A percentile compares a stretch with the other conserved stretches of the same genome.
phyloP scores from a whole-genome alignment of 2,888 invertebrate species.

The Venusia cambrica region DNA sequence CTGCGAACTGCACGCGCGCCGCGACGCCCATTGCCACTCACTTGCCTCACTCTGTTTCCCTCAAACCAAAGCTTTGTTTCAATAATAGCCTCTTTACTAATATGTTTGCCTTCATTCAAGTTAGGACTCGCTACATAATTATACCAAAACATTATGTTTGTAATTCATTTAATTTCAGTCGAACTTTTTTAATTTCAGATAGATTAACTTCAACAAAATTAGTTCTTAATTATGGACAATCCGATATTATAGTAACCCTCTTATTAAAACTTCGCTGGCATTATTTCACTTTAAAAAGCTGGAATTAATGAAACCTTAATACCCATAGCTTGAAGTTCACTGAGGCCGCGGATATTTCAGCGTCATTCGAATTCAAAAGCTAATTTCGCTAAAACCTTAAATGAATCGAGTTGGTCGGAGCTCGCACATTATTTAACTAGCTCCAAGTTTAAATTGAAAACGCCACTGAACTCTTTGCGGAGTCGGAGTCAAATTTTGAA shows the following conservation, averaged over 20 bases:
- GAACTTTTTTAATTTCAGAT: too few relatives aligned
- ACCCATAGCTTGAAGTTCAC: slow-evolving; percentile 47
- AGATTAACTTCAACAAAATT: slow-evolving; percentile 3
- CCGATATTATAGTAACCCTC: slow-evolving; percentile 23
- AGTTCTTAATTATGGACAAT: slow-evolving; percentile 19
- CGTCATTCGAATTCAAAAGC: slow-evolving; percentile 75
- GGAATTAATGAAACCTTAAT: slow-evolving; percentile 50
- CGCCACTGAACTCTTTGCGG: slow-evolving; percentile 76
- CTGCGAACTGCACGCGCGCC: slow-evolving; percentile 65
- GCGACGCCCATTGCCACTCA: slow-evolving; percentile 52
- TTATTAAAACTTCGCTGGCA: slow-evolving; percentile 25
- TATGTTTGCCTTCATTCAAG: too few relatives aligned
- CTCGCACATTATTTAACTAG: slow-evolving; percentile 80
- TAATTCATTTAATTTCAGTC: too few relatives aligned
- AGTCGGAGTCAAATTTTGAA: slow-evolving; percentile 78
- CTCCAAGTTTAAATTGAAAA: slow-evolving; percentile 80
- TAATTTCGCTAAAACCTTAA: slow-evolving; percentile 80
- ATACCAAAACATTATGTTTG: too few relatives aligned
- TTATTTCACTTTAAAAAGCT: slow-evolving; percentile 39
- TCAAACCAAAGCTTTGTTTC: slow-evolving; percentile 3
- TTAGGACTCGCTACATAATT: too few relatives aligned
- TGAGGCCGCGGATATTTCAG: slow-evolving; percentile 61
- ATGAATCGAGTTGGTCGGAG: slow-evolving; percentile 76
- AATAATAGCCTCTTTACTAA: neutral
- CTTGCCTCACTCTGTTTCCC: slow-evolving; percentile 35